Evolutionary conservation across 1,140 invertebrate genomes (phyloP).

Genomic region (Drosophila sucinea): DNA sequence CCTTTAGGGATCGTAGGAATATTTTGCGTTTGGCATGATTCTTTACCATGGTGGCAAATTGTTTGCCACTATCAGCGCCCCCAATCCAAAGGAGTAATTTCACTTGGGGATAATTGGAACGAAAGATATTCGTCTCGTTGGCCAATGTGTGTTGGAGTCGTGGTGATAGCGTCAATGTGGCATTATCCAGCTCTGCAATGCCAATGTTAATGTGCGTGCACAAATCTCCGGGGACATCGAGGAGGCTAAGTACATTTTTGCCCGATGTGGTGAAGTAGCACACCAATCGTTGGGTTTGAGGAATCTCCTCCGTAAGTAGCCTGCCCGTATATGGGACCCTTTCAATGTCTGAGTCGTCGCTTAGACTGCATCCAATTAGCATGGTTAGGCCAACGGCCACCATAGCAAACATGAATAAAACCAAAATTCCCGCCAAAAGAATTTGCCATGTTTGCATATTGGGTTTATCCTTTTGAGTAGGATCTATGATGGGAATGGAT

Average conservation of each 20-base stretch:
- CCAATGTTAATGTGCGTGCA: slow-evolving; percentile 93
- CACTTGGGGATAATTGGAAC: slow-evolving; percentile 87
- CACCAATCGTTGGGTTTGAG: slow-evolving; percentile 76
- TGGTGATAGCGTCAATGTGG: slow-evolving; percentile 84
- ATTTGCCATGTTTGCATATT: slow-evolving; percentile 1
- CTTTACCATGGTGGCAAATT: slow-evolving; percentile 88
- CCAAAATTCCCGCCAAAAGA: neutral
- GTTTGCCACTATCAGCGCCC: slow-evolving; percentile 85
- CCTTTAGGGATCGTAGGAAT: slow-evolving; percentile 88
- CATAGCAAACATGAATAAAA: neutral
- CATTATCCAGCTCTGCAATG: slow-evolving; percentile 88
- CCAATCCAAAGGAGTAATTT: slow-evolving; percentile 92
- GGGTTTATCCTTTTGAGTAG: neutral
- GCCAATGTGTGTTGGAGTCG: slow-evolving; percentile 83
- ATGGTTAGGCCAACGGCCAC: neutral
- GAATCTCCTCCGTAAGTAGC: neutral
- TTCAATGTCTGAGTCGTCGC: neutral
- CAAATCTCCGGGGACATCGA: slow-evolving; percentile 87
- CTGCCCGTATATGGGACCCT: neutral
- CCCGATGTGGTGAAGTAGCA: slow-evolving; percentile 86
- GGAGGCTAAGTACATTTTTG: slow-evolving; percentile 84
- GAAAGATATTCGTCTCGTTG: slow-evolving; percentile 85
- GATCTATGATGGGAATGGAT: neutral
- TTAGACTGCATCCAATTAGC: slow-evolving; percentile 1
- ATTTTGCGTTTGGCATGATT: slow-evolving; percentile 87